Percentiles rank a stretch among this genome's conserved stretches.
Evolutionary conservation across 2,888 invertebrate species (phyloP).

Genomic region (Sphinx pinastri): DNA sequence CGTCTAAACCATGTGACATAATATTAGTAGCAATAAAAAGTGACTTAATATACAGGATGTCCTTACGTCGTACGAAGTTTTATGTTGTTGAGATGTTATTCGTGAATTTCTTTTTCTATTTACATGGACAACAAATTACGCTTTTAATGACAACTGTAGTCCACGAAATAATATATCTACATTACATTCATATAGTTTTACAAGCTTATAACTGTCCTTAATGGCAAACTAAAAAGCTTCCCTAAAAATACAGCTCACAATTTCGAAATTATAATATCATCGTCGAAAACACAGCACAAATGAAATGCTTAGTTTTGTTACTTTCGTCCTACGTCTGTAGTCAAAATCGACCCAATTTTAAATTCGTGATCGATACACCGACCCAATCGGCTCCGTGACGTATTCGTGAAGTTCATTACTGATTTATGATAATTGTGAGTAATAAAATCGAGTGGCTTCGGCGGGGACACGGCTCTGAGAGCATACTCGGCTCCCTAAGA

Average conservation of each 20-base stretch:
- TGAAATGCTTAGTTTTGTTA: not conserved
- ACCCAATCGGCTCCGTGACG: slow-evolving; percentile 44
- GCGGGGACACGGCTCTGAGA: slow-evolving; percentile 30
- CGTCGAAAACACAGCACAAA: not conserved
- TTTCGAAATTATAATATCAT: not conserved
- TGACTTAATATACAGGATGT: not conserved
- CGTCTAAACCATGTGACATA: not conserved
- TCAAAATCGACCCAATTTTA: slow-evolving; percentile 44
- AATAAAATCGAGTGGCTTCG: slow-evolving; percentile 50
- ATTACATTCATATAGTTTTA: not conserved
- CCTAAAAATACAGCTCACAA: not conserved
- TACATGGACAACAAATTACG: not conserved
- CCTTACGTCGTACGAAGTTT: not conserved
- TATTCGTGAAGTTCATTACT: slow-evolving; percentile 52
- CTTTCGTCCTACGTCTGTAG: not conserved
- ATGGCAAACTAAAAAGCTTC: not conserved
- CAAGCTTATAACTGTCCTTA: not conserved
- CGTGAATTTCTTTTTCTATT: not conserved
- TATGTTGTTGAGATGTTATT: not conserved
- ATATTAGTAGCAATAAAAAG: not conserved
- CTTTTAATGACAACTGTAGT: not conserved
- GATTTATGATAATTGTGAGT: slow-evolving; percentile 57
- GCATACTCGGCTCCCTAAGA: slow-evolving; percentile 19
- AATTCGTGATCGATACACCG: slow-evolving; percentile 49
- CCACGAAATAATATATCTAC: not conserved